A percentile compares a stretch with the other conserved stretches of the same genome.
These are phyloP conservation scores for Conus betulinus DNA, from an alignment of 1,140 invertebrate species.

Conservation along the genomic window DNA sequence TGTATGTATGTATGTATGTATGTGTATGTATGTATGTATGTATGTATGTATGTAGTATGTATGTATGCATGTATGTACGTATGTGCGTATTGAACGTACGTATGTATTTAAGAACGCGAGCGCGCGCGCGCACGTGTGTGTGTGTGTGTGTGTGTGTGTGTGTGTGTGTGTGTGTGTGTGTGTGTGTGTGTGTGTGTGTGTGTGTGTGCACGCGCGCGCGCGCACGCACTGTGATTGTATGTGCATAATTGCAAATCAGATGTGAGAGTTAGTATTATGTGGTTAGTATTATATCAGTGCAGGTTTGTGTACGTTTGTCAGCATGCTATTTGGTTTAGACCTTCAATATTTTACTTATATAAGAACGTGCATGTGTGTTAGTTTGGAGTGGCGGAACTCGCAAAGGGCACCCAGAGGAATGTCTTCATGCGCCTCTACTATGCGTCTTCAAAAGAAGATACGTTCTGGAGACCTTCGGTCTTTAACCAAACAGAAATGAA, in stretches of 20 bases:
- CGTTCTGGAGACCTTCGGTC: too few relatives aligned
- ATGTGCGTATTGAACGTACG: not conserved
- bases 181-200: too few relatives aligned
- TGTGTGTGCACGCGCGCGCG: too few relatives aligned
- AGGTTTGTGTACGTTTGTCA: not conserved
- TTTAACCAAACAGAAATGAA: too few relatives aligned
- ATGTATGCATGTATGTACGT: not conserved
- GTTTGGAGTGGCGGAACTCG: too few relatives aligned
- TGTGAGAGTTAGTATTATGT: not conserved
- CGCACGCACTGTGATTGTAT: not conserved
- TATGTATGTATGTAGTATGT: constrained; percentile 3
- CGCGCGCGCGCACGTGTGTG: not conserved
- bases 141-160: not conserved
- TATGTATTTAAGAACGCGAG: not conserved
- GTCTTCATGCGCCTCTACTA: too few relatives aligned
- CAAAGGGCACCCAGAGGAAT: too few relatives aligned
- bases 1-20: not conserved
- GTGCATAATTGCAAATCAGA: not conserved
- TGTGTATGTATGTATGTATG: constrained; percentile 1
- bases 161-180: too few relatives aligned
- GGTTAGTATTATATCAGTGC: not conserved
- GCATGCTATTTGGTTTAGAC: too few relatives aligned
- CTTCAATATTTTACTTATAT: too few relatives aligned
- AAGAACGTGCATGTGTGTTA: too few relatives aligned
- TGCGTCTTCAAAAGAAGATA: too few relatives aligned